These are phyloP conservation scores for Nerophis lumbriciformis DNA, from an alignment of 2,113 vertebrate genomes.

Conservation along the genomic window DNA sequence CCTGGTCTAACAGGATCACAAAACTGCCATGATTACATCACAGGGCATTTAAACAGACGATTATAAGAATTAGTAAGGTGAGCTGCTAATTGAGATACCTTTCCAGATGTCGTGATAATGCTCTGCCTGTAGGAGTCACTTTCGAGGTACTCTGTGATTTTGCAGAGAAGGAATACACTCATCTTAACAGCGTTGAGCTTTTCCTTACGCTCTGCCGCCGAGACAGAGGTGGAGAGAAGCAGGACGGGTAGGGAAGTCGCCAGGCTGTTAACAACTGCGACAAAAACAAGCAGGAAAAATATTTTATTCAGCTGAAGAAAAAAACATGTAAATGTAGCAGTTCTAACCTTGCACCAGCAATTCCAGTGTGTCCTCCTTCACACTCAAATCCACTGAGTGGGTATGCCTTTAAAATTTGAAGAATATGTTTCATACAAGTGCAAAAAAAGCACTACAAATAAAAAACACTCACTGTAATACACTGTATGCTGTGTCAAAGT, in stretches of 20 bases:
- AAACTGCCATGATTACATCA: slow-evolving; percentile 62
- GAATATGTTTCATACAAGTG: neutral
- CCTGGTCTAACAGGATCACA: slow-evolving; percentile 46
- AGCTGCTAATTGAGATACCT: slow-evolving; percentile 43
- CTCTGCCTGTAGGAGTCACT: slow-evolving; percentile 68
- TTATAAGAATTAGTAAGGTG: neutral
- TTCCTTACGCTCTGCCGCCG: slow-evolving; percentile 68
- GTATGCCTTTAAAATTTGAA: slow-evolving; percentile 72
- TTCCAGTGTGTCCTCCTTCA: slow-evolving; percentile 86
- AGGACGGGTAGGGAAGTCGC: slow-evolving; percentile 76
- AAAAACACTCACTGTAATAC: slow-evolving; percentile 82
- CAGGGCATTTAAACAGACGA: slow-evolving; percentile 24
- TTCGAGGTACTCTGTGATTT: slow-evolving; percentile 83
- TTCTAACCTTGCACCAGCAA: slow-evolving; percentile 78
- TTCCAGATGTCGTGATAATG: slow-evolving; percentile 69
- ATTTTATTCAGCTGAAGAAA: neutral
- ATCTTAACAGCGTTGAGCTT: slow-evolving; percentile 90
- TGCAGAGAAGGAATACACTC: slow-evolving; percentile 86
- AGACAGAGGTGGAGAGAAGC: slow-evolving; percentile 65
- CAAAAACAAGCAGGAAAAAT: neutral
- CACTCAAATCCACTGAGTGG: slow-evolving; percentile 56
- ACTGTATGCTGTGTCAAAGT: slow-evolving; percentile 88
- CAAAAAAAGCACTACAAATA: too few species aligned
- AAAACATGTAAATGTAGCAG: neutral
- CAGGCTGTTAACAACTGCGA: slow-evolving; percentile 78